Base-by-base conservation (phyloP, 2,797 vertebrate species). In the Apogon talboti region DNA sequence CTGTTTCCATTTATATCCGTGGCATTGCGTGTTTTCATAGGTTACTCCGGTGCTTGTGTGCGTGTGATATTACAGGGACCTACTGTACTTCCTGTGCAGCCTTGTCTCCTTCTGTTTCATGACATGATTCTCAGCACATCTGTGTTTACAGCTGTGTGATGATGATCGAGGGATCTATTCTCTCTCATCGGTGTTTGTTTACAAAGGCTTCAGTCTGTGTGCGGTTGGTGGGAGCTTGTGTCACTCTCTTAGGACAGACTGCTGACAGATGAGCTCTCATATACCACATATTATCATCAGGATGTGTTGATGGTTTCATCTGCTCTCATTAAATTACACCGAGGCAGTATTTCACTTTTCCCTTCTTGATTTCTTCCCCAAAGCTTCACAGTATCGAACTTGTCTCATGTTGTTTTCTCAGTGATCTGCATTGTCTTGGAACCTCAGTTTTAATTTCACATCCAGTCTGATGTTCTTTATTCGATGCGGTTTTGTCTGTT, bases 141-240 rank as follows among this genome's bases (percentile, higher is more conserved):
- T 90, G 87, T 87, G 82, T 89, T 85, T 85, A 84, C 84, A 88
- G 81, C 82, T 89, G 82, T 72, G 70, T 59, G 66, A 76, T 74
- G 78, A 84, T 74, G 80, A 89, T 79, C 52, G 57, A 66, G 76
- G 66, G 71, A 84, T 86, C 53, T 48, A 63, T 67, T 84, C 81
- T 80, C 58, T 74, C 48, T 62, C 35, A 63, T 70, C 68, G 45
- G 71, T 70, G 43, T 83, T 86, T 91, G 86, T 81, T 87, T 88
- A 85, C 72, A 75, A 50, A 79, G 52, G 55, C 40, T 45, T 69
- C 45, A 14, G 64, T 71, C 71, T 80, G 74, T 83, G 61, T 71
- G 66, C 54, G 46, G 54, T 42, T 61, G 60, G 54, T 81, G 71
- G 66, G 79, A 78, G 63, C 63, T 42, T 73, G 62, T 56, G 66